A percentile compares a stretch with the other conserved stretches of the same genome.
These are phyloP conservation scores for Taurulus bubalis DNA, from an alignment of 2,113 vertebrate species.

Conservation along the genomic window DNA sequence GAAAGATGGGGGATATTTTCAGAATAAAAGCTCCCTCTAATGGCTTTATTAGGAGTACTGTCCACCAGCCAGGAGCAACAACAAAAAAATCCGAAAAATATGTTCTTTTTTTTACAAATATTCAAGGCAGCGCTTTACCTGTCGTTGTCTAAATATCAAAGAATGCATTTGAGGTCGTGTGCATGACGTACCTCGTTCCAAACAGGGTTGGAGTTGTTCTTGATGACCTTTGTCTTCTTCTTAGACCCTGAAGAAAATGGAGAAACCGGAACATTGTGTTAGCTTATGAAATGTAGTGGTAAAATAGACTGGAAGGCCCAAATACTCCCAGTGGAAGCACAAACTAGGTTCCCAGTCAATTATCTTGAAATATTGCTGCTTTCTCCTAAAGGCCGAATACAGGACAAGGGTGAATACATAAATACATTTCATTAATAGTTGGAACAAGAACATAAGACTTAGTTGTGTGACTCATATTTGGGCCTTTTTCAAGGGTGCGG, in stretches of 20 bases:
- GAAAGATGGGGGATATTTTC: not conserved
- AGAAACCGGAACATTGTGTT: not conserved
- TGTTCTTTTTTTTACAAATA: not conserved
- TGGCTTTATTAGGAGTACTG: not conserved
- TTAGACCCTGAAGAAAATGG: constrained; percentile 86
- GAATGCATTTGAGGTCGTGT: not conserved
- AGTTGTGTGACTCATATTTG: too few relatives aligned
- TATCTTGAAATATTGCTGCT: too few relatives aligned
- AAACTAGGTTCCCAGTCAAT: too few relatives aligned
- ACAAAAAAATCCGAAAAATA: not conserved
- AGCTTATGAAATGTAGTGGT: too few relatives aligned
- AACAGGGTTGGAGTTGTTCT: constrained; percentile 94
- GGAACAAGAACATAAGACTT: too few relatives aligned
- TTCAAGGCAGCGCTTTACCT: not conserved
- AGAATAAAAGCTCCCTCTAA: not conserved
- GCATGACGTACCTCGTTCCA: constrained; percentile 93
- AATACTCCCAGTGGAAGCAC: too few relatives aligned
- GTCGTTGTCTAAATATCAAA: not conserved
- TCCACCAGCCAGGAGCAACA: too few relatives aligned
- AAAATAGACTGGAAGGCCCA: too few relatives aligned
- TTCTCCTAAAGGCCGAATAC: too few relatives aligned
- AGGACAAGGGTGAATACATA: too few relatives aligned
- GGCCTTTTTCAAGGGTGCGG: too few relatives aligned
- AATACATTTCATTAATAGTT: too few relatives aligned
- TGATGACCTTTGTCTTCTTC: constrained; percentile 96